Evolutionary conservation across 2,888 invertebrate species (phyloP), one percentile per base, ranked within the genome.

Genomic region (Caenorhabditis sp.): DNA sequence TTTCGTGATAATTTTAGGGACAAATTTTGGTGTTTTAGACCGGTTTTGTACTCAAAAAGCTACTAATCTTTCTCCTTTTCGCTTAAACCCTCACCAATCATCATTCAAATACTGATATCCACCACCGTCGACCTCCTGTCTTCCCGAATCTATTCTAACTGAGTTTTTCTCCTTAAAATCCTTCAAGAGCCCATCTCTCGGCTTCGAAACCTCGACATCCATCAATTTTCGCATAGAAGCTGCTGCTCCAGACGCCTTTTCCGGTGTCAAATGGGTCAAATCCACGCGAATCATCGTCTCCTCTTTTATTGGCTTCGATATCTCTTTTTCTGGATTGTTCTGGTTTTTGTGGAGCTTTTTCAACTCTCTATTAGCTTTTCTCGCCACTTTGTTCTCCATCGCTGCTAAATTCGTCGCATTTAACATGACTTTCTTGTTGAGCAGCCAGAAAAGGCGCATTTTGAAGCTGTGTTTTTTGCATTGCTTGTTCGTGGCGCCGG

Each of bases 61-160:
- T 4, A 8, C 8, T 0, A 38, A 61, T 31, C n/a, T 7, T 4
- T 35, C 16, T 1, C 16, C 1, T 41, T 41, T 3, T 41, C 10
- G 10, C 12, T 7, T n/a, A 22, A 19, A 51, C 49, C 28, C 44
- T 12, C 10, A 49, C 73, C 73, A 74, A 41, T 64, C 24, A 3
- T 54, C 41, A 16, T 74, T 38, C 63, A 74, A 41, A 64, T 64
- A 74, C 56, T 74, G 73, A 41, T 74, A 74, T 28, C 63, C 73
- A 2, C 51, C 22, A 26, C 3, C 7, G 22, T 54, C 54, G 14
- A 26, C 14, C 54, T 8, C 26, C 38, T n/a, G n/a, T n/a, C n/a
- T n/a, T 54, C 22, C 19, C 12, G 10, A 10, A 4, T 22, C 14
- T 10, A 1, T 49, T n/a, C 47, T 2, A n/a, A 47, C 14, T 49